A percentile compares a stretch with the other conserved stretches of the same genome.
Evolutionary conservation across 2,113 vertebrate genomes (phyloP).

Genomic region (Pseudorectes ferrugineus): DNA sequence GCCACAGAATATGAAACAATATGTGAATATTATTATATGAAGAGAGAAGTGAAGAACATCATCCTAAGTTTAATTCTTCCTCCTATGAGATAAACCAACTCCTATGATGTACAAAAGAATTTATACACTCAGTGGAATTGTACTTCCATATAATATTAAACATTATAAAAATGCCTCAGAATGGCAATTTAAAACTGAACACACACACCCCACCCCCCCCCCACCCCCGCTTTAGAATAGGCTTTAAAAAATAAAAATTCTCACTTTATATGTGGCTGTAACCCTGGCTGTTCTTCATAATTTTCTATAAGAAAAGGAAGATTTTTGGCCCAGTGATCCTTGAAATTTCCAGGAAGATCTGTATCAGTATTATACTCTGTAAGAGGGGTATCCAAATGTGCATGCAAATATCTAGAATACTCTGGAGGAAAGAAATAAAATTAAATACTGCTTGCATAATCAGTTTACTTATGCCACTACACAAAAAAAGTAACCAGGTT

Average conservation of each 20-base stretch:
- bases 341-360: constrained; percentile 93
- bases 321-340: constrained; percentile 98
- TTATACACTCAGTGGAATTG: neutral
- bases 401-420: constrained; percentile 94
- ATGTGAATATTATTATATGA: neutral
- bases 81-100: neutral
- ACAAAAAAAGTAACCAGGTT: neutral
- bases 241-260: neutral
- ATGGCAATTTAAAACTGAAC: neutral
- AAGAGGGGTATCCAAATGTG: constrained; percentile 91
- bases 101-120: neutral
- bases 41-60: neutral
- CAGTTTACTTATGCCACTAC: neutral
- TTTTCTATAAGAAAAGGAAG: constrained; percentile 96
- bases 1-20: neutral
- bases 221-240: neutral
- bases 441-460: neutral
- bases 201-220: rapidly evolving
- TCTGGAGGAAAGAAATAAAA: constrained; percentile 72
- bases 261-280: constrained; percentile 96
- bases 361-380: constrained; percentile 90
- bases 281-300: constrained; percentile 95
- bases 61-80: neutral
- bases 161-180: neutral
- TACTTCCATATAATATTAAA: neutral